These are phyloP conservation scores for Mylabris sibirica DNA, from an alignment of 2,888 invertebrate species.

Conservation along the genomic window DNA sequence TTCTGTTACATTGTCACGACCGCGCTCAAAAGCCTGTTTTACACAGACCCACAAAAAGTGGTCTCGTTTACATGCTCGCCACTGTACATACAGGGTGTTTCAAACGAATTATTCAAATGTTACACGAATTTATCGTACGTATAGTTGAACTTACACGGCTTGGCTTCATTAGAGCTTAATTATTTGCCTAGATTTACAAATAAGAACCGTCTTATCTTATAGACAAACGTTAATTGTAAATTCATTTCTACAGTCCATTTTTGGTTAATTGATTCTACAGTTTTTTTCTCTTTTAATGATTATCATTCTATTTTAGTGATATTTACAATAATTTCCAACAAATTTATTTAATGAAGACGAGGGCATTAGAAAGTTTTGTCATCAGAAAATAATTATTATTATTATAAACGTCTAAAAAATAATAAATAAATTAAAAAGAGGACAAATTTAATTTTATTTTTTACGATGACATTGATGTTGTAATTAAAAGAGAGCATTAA, in stretches of 20 bases:
- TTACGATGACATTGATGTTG: slow-evolving; percentile 10
- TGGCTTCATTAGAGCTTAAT: no score
- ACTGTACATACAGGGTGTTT: no score
- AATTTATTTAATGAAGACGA: not conserved
- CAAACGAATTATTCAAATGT: no score
- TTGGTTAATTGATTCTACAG: not conserved
- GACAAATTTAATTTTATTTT: not conserved
- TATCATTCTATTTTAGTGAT: not conserved
- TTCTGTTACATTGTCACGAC: no score
- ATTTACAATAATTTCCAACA: not conserved
- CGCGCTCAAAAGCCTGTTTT: no score
- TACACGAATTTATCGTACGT: no score
- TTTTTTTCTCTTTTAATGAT: not conserved
- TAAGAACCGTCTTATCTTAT: no score
- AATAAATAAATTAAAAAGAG: slow-evolving; percentile 2
- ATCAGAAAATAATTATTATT: not conserved
- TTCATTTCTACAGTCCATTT: not conserved
- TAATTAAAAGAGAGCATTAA: not conserved
- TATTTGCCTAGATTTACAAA: no score
- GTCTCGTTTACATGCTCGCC: no score
- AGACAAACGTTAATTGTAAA: not conserved
- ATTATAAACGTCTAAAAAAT: not conserved
- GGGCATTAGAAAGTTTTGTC: slow-evolving; percentile 5
- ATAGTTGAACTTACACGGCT: no score
- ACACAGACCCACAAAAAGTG: no score